Percentiles rank a stretch among this genome's conserved stretches.
phyloP scores from a whole-genome alignment of 2,888 invertebrate genomes.

The Syritta pipiens region DNA sequence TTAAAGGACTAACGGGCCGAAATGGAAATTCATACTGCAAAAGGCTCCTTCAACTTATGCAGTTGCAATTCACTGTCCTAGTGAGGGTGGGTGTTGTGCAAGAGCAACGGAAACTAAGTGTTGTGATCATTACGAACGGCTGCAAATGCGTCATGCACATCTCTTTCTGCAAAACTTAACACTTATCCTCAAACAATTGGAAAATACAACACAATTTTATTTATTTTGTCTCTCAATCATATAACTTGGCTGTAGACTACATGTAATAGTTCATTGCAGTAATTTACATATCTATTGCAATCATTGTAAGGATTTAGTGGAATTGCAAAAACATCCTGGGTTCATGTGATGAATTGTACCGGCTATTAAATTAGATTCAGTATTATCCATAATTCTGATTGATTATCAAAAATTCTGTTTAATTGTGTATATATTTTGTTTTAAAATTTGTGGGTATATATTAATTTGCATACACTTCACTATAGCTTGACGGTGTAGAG shows the following conservation, averaged over 20 bases:
- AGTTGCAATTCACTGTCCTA: slow-evolving; percentile 39
- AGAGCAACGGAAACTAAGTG: background rate
- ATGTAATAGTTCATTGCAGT: no score
- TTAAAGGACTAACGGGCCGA: slow-evolving; percentile 62
- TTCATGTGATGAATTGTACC: slow-evolving; percentile 11
- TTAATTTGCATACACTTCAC: no score
- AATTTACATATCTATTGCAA: slow-evolving; percentile 28
- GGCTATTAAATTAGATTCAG: slow-evolving; percentile 19
- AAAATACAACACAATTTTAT: slow-evolving; percentile 42
- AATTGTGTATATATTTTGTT: no score
- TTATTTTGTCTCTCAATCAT: slow-evolving; percentile 55
- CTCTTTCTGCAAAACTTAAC: no score
- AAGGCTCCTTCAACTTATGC: slow-evolving; percentile 24
- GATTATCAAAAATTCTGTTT: no score
- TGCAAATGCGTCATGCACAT: no score
- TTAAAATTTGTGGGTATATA: no score
- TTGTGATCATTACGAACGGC: slow-evolving; percentile 31
- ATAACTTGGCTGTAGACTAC: no score
- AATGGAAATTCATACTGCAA: slow-evolving; percentile 56
- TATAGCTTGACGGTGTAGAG: no score
- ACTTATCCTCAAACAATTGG: slow-evolving; percentile 20
- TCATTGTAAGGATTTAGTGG: slow-evolving; percentile 38
- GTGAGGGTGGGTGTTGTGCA: slow-evolving; percentile 8
- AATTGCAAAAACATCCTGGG: slow-evolving; percentile 41
- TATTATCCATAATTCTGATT: no score